Evolutionary conservation across 2,888 invertebrate species (phyloP).

Genomic region (Acrobasis repandana): DNA sequence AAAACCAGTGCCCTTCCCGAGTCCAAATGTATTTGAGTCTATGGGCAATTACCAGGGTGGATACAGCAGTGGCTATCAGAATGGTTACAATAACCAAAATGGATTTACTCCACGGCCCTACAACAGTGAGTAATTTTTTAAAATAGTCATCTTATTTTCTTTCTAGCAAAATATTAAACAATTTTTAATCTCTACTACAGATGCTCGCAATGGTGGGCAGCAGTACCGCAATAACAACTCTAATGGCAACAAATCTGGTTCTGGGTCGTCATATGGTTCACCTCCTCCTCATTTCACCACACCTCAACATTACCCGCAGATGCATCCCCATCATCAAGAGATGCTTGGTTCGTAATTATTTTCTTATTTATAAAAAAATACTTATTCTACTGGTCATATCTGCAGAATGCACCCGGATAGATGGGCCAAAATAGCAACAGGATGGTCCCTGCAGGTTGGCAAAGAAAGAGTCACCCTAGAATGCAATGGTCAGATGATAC

Average conservation of each 20-base stretch:
- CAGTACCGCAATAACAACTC: constrained; percentile 69
- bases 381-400: no score
- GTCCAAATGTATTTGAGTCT: constrained; percentile 82
- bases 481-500: no score
- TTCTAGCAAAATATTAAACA: constrained; percentile 7
- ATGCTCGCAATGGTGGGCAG: constrained; percentile 67
- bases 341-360: constrained; percentile 63
- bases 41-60: constrained; percentile 82
- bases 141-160: neutral
- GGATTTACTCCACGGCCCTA: constrained; percentile 74
- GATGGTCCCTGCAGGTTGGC: no score
- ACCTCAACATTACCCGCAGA: constrained; percentile 71
- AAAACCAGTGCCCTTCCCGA: constrained; percentile 81
- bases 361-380: no score
- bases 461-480: no score
- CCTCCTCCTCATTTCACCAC: constrained; percentile 78
- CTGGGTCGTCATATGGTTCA: constrained; percentile 74
- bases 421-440: no score
- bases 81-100: constrained; percentile 73
- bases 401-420: no score
- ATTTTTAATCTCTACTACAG: constrained; percentile 29
- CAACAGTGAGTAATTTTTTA: constrained; percentile 59
- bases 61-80: constrained; percentile 78
- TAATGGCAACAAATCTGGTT: constrained; percentile 66
- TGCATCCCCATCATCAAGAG: constrained; percentile 80